These are phyloP conservation scores for Candoia aspera DNA, from an alignment of 2,113 vertebrate genomes.

Conservation along the genomic window DNA sequence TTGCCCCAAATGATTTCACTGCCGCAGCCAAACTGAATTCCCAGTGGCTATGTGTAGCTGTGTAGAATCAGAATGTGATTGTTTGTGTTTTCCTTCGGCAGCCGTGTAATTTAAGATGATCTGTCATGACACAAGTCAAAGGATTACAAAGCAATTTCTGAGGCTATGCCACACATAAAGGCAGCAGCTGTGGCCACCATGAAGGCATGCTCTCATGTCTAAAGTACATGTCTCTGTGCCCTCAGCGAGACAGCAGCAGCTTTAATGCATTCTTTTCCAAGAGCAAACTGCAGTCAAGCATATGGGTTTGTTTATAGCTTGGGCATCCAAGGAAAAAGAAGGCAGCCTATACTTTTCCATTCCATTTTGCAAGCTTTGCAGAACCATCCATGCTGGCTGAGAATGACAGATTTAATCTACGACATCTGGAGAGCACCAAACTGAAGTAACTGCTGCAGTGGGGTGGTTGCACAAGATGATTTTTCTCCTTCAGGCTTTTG, in stretches of 20 bases:
- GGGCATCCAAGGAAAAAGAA: conserved; percentile 40
- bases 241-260: conserved; percentile 44
- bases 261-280: conserved; percentile 62
- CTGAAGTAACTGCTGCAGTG: not conserved
- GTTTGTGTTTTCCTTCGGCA: conserved; percentile 37
- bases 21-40: conserved; percentile 34
- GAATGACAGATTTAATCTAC: not conserved
- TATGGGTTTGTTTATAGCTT: conserved; percentile 44
- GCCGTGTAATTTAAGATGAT: conserved; percentile 54
- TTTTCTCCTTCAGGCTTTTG: conserved; percentile 13
- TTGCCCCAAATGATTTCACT: conserved; percentile 22
- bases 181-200: conserved; percentile 42
- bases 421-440: not conserved
- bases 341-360: conserved; percentile 27
- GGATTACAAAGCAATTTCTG: conserved; percentile 31
- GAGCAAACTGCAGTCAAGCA: conserved; percentile 37
- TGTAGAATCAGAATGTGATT: conserved; percentile 11
- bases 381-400: not conserved
- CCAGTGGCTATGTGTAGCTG: conserved; percentile 23
- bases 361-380: not conserved
- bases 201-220: conserved; percentile 62
- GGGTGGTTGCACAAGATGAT: conserved; percentile 11
- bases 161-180: conserved; percentile 48
- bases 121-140: conserved; percentile 25
- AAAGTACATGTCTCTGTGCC: conserved; percentile 47